phyloP scores from a whole-genome alignment of 2,888 invertebrate species.

The Anarsia innoxiella region DNA sequence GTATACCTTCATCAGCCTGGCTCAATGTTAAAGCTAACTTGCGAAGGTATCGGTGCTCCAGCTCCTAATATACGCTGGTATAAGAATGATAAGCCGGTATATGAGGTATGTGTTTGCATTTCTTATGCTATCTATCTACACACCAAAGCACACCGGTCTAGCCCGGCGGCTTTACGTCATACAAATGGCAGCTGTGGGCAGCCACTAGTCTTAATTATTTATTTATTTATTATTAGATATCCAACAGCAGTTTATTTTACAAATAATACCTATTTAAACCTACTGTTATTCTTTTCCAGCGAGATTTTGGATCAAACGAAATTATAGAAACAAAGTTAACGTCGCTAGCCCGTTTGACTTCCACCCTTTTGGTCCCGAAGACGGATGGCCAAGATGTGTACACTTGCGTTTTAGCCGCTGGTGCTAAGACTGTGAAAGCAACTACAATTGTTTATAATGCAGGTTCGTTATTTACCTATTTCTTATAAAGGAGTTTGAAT shows the following conservation, averaged over 20 bases:
- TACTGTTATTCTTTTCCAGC: too few relatives aligned
- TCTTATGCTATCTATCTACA: too few relatives aligned
- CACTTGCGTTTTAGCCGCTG: conserved; percentile 83
- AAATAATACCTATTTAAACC: background rate
- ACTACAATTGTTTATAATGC: conserved; percentile 71
- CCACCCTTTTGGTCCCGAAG: conserved; percentile 83
- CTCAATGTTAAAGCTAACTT: conserved; percentile 75
- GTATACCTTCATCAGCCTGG: conserved; percentile 63
- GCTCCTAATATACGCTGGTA: conserved; percentile 89
- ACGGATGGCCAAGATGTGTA: conserved; percentile 79
- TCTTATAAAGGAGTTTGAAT: too few relatives aligned
- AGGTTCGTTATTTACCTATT: too few relatives aligned
- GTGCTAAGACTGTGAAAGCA: conserved; percentile 73
- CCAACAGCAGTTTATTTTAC: background rate
- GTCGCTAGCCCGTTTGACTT: conserved; percentile 80
- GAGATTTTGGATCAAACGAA: conserved; percentile 77
- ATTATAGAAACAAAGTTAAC: conserved; percentile 67
- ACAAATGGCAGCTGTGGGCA: too few relatives aligned
- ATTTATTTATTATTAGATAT: too few relatives aligned
- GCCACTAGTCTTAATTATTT: too few relatives aligned
- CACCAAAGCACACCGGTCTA: too few relatives aligned
- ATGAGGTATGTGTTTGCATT: conserved; percentile 80
- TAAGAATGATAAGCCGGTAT: conserved; percentile 79
- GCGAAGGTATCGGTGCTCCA: conserved; percentile 88
- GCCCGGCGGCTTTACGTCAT: background rate